These are phyloP conservation scores for Lamellibrachia luymesi DNA, from an alignment of 1,140 invertebrate genomes.

Conservation along the genomic window DNA sequence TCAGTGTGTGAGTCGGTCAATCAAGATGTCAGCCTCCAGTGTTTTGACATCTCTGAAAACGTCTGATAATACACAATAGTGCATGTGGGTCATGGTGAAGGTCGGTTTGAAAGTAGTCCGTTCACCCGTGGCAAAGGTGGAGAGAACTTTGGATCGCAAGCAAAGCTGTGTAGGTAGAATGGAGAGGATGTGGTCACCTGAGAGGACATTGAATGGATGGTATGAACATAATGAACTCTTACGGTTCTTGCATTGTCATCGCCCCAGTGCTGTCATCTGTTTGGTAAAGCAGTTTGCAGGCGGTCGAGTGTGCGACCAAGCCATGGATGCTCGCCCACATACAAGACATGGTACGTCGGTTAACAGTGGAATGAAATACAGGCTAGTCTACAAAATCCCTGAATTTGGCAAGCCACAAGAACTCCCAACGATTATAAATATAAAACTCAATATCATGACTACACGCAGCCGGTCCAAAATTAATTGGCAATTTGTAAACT, in stretches of 20 bases:
- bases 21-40: no score
- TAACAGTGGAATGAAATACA: neutral
- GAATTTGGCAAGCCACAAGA: neutral
- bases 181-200: neutral
- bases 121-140: no score
- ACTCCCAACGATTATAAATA: neutral
- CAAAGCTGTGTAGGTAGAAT: no score
- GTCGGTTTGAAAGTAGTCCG: no score
- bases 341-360: neutral
- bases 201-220: neutral
- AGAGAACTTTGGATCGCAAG: no score
- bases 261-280: neutral
- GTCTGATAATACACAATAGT: no score
- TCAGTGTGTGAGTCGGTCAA: no score
- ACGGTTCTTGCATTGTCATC: neutral
- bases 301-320: neutral
- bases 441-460: neutral
- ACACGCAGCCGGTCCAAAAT: neutral
- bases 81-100: no score
- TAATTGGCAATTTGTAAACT: neutral
- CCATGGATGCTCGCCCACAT: neutral
- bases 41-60: no score
- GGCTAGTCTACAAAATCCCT: neutral
- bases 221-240: neutral
- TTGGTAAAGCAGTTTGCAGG: neutral